Evolutionary conservation across 2,113 vertebrate genomes (phyloP).

Genomic region (Sialia sialis): DNA sequence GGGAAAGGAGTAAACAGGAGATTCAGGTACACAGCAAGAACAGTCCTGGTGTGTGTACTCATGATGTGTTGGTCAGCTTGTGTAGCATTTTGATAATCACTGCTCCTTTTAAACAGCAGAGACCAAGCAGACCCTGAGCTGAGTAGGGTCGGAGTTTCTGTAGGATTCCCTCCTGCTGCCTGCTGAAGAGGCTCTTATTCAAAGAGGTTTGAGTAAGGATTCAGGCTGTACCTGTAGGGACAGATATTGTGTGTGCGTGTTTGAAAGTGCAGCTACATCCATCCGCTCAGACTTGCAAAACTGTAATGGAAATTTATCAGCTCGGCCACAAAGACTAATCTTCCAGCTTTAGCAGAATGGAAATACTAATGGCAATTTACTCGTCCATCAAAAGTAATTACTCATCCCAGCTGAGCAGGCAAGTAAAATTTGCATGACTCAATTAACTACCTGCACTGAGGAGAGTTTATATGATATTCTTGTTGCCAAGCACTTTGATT

Average conservation of each 20-base stretch:
- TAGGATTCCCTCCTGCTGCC: neutral
- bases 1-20: neutral
- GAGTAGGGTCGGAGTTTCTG: neutral
- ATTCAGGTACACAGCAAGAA: neutral
- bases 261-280: neutral
- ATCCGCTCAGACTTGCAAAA: neutral
- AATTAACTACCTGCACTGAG: constrained; percentile 44
- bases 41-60: neutral
- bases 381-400: constrained; percentile 64
- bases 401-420: constrained; percentile 42
- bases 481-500: constrained; percentile 22
- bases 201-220: neutral
- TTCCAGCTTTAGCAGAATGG: constrained; percentile 31
- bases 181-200: neutral
- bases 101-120: neutral
- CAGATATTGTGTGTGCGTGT: neutral
- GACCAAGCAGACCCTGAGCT: neutral
- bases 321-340: constrained; percentile 40
- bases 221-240: neutral
- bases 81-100: neutral
- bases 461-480: constrained; percentile 10
- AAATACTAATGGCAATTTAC: constrained; percentile 59
- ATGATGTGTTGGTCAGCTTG: neutral
- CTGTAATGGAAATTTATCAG: constrained; percentile 38
- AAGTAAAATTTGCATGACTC: constrained; percentile 47